These are phyloP conservation scores for Gonatopus flavifemur DNA, from an alignment of 1,140 invertebrate genomes.

Conservation along the genomic window DNA sequence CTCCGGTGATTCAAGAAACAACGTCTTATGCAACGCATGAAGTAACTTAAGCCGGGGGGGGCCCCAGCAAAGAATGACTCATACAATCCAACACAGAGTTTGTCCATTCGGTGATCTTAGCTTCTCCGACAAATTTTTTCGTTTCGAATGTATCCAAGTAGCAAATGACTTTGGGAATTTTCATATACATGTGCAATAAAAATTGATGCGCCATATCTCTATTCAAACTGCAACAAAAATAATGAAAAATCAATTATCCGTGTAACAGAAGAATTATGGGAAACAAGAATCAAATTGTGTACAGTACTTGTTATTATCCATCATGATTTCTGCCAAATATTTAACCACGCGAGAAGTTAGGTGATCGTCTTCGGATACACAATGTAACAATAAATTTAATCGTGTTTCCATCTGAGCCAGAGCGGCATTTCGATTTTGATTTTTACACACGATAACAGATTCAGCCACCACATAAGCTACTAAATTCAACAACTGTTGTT, in stretches of 20 bases:
- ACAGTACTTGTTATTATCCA: slow-evolving; percentile 41
- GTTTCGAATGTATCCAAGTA: slow-evolving; percentile 50
- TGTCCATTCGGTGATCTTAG: slow-evolving; percentile 55
- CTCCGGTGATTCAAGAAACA: slow-evolving; percentile 83
- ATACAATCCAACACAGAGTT: slow-evolving; percentile 71
- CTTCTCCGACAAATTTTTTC: slow-evolving; percentile 52
- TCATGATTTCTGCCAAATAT: slow-evolving; percentile 55
- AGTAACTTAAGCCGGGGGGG: too few species aligned
- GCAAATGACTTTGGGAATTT: slow-evolving; percentile 64
- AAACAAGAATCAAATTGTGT: background rate
- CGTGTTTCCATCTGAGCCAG: slow-evolving; percentile 64
- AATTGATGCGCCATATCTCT: slow-evolving; percentile 60
- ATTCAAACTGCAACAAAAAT: slow-evolving; percentile 31
- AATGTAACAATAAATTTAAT: slow-evolving; percentile 70
- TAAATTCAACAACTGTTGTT: slow-evolving; percentile 68
- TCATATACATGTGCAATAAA: slow-evolving; percentile 66
- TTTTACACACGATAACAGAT: slow-evolving; percentile 56
- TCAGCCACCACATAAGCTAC: slow-evolving; percentile 78
- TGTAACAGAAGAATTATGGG: background rate
- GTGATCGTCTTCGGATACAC: slow-evolving; percentile 63
- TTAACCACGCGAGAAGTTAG: slow-evolving; percentile 57
- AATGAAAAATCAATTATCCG: background rate
- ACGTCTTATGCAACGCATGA: slow-evolving; percentile 81
- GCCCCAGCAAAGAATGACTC: slow-evolving; percentile 76
- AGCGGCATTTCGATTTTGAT: slow-evolving; percentile 44